A percentile compares a stretch with the other conserved stretches of the same genome.
Evolutionary conservation across 2,113 vertebrate species (phyloP).

Genomic region (Ceratotherium simum): DNA sequence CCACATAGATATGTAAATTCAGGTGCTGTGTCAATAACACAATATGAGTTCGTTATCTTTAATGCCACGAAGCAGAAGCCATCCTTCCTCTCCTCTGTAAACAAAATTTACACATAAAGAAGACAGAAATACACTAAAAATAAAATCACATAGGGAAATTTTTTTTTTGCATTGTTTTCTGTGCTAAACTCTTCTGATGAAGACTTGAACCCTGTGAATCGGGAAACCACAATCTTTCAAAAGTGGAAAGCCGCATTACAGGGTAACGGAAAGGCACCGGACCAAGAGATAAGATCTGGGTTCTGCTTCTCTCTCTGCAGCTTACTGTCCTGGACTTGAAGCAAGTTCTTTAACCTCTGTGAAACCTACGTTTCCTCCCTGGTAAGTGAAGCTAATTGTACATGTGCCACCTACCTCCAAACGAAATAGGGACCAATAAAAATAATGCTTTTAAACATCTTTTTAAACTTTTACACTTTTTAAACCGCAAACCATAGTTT

Average conservation of each 20-base stretch:
- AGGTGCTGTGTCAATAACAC: background rate
- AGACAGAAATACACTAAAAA: background rate
- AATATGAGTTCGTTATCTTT: background rate
- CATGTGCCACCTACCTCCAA: background rate
- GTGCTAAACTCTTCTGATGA: background rate
- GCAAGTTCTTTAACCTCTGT: constrained; percentile 11
- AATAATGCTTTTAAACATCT: background rate
- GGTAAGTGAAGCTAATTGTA: background rate
- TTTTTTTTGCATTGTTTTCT: background rate
- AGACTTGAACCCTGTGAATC: background rate
- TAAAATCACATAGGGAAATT: background rate
- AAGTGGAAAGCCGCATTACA: constrained; percentile 30
- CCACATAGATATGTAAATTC: background rate
- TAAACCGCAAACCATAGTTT: background rate
- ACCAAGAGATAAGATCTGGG: constrained; percentile 3
- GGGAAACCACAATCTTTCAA: constrained; percentile 68
- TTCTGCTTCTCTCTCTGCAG: background rate
- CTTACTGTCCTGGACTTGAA: background rate
- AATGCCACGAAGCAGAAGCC: background rate
- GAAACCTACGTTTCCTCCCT: background rate
- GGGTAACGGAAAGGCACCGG: constrained; percentile 30
- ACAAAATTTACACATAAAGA: background rate
- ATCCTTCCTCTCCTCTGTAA: background rate
- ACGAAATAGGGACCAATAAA: background rate
- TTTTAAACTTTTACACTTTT: background rate